Evolutionary conservation across 2,888 invertebrate species (phyloP), one percentile per base, ranked within the genome.

Genomic region (Tiphia femorata): DNA sequence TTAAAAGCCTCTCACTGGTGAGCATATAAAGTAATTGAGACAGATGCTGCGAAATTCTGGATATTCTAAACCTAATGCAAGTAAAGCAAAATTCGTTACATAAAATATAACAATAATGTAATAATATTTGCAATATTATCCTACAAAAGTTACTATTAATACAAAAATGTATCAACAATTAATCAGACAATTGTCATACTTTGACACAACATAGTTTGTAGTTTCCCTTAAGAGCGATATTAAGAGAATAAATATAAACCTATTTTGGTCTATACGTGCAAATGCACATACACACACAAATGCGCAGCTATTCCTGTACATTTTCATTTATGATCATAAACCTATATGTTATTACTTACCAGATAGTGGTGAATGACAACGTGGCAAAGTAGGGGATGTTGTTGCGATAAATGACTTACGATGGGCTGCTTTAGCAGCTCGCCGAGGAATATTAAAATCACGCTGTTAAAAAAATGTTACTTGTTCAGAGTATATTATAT

Each of bases 291-390:
- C 25, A 25, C 5, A 25, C 8, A 25, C 5, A 33, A 10, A 5
- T 1, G n/a, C n/a, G 33, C 12, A 12, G n/a, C 33, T n/a, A n/a
- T n/a, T n/a, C n/a, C n/a, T n/a, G n/a, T n/a, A n/a, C n/a, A n/a
- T n/a, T n/a, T n/a, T n/a, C n/a, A n/a, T n/a, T n/a, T n/a, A n/a
- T n/a, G n/a, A n/a, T n/a, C n/a, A n/a, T n/a, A n/a, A n/a, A n/a
- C n/a, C 6, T 2, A 5, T 12, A 40, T n/a, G 7, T n/a, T 8
- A 38, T 57, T 37, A 38, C 53, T 37, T 72, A 85, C 87, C 91
- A 78, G 91, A 91, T 78, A 92, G 88, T 16, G 93, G 93, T 40
- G 92, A 92, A 84, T 93, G 92, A 73, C 92, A 92, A 83, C 92
- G 86, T 49, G 90, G 90, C 75, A 91, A 84, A 46, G 90, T 89